Base-by-base conservation (phyloP, 2,888 invertebrate genomes). In the Eupeodes luniger region DNA sequence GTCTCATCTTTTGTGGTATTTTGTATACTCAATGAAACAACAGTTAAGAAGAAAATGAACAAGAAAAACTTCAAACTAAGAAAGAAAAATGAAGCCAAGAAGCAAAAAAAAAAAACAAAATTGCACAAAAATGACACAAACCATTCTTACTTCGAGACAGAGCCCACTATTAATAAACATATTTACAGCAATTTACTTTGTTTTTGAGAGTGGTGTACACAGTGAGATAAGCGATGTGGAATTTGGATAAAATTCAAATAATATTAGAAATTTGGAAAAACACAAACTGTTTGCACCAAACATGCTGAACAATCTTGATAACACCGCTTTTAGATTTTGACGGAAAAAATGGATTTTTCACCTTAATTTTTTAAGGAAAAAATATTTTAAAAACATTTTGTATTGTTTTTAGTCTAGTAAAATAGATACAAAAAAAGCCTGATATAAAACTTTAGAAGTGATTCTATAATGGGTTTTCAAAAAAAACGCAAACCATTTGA, bases 121-220 rank as follows among this genome's bases (percentile, higher is more conserved):
- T 49, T 16, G 62, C 82, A 64, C 69, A 75, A 78, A 66, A 76
- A 87, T 84, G 80, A 84, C 84, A 77, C 57, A 87, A 51, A 77
- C 76, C 87, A 83, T 87, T 81, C 81, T 81, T 79, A 36, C 9
- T 40, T 76, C 47, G 14, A 66, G 27, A 66, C 14, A 44, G 6
- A 11, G 53, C 19, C 44, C 72, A 34, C 87, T 87, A 87, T 87
- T 87, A 87, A 84, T 87, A 87, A 87, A 87, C 87, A 87, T 87
- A 87, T 84, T 72, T 87, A 67, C 80, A 84, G 76, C 69, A 81
- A 76, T 83, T 74, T 78, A 75, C 57, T 59, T 59, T 9, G 27
- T 34, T 57, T 34, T 27, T 19, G 27, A 27, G 27, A 27, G 27
- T 27, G 27, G 3, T 57, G 0, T 14, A 12, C 4, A 53, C 16